Conservation (phyloP, 1,140 invertebrate genomes). For the Samia ricini region DNA sequence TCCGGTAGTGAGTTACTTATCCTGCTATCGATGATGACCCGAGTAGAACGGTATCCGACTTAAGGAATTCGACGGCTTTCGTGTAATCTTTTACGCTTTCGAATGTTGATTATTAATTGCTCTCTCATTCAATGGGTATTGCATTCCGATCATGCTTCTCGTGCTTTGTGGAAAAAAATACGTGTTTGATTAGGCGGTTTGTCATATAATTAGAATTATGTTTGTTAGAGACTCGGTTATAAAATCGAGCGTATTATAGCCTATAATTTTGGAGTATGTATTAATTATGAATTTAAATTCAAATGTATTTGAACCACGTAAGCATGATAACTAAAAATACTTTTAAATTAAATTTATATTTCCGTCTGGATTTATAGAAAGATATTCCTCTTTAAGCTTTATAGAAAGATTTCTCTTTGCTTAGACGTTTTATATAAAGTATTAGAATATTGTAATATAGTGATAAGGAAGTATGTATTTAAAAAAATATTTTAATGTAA, state of each 20-base stretch:
- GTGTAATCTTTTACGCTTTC: slow-evolving; percentile 56
- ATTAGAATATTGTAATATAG: no score
- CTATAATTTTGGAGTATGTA: no score
- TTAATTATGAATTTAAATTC: no score
- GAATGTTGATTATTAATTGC: slow-evolving; percentile 56
- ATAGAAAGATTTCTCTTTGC: no score
- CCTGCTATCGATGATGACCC: neutral
- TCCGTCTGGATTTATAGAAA: no score
- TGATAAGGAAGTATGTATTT: no score
- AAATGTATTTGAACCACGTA: neutral
- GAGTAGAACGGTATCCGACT: neutral
- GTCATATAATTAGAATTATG: neutral
- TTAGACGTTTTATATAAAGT: no score
- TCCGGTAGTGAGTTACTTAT: neutral
- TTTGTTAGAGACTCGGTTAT: neutral
- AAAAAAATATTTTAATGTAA: no score
- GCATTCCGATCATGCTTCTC: slow-evolving; percentile 40
- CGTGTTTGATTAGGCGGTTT: slow-evolving; percentile 1
- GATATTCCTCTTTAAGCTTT: no score
- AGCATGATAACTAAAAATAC: neutral
- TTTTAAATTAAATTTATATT: no score
- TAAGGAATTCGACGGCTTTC: slow-evolving; percentile 39
- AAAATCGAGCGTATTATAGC: neutral
- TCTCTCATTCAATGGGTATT: slow-evolving; percentile 48
- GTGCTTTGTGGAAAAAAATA: slow-evolving; percentile 24